These are phyloP conservation scores for Habrosyne pyritoides DNA, from an alignment of 2,888 invertebrate genomes.

Conservation along the genomic window DNA sequence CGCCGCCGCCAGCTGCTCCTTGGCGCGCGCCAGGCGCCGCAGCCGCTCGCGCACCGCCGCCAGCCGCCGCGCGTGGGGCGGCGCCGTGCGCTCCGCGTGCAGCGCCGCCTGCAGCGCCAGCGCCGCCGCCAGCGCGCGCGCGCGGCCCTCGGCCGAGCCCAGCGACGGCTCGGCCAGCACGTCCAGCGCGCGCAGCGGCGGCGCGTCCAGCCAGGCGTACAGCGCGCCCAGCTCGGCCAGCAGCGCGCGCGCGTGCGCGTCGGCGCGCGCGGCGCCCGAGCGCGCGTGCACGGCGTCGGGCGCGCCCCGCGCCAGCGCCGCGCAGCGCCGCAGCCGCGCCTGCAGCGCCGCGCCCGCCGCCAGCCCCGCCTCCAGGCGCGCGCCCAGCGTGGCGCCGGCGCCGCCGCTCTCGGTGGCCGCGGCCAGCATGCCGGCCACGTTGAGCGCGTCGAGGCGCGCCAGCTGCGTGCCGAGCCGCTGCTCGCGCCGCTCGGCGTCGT, in stretches of 20 bases:
- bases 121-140: conserved; percentile 56
- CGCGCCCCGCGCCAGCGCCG: conserved; percentile 86
- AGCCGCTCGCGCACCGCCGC: conserved; percentile 62
- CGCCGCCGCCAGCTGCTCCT: conserved; percentile 84
- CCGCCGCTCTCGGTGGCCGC: conserved; percentile 91
- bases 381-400: conserved; percentile 86
- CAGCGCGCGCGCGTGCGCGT: conserved; percentile 92
- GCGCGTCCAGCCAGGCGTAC: conserved; percentile 65
- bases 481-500: conserved; percentile 89
- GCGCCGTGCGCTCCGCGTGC: conserved; percentile 35
- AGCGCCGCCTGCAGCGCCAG: conserved; percentile 46
- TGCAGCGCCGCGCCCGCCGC: conserved; percentile 72
- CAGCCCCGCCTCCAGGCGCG: conserved; percentile 82
- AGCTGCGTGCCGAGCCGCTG: conserved; percentile 90
- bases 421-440: conserved; percentile 90
- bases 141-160: conserved; percentile 53
- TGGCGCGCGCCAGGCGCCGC: conserved; percentile 58
- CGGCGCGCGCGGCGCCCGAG: conserved; percentile 83
- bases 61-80: conserved; percentile 51
- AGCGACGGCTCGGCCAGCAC: conserved; percentile 57
- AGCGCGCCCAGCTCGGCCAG: conserved; percentile 89
- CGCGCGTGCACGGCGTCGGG: conserved; percentile 54
- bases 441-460: conserved; percentile 86
- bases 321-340: conserved; percentile 66
- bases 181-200: conserved; percentile 62